Evolutionary conservation across 2,888 invertebrate genomes (phyloP).

Genomic region (Portevinia maculata): DNA sequence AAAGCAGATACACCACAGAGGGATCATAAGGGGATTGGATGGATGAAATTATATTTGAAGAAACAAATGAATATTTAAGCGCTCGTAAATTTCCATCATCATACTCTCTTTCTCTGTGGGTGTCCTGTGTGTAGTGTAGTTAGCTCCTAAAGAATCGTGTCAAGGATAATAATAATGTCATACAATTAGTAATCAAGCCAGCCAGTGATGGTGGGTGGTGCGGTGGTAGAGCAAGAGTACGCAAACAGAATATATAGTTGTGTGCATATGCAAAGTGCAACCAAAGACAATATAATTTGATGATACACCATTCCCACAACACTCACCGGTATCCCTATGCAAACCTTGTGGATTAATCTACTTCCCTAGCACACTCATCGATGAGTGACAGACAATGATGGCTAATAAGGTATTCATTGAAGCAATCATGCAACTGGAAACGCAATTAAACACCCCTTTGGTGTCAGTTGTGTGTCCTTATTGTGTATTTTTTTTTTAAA

Average conservation of each 20-base stretch:
- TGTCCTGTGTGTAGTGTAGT: background rate
- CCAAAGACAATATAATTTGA: constrained; percentile 67
- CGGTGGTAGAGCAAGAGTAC: background rate
- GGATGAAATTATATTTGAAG: constrained; percentile 49
- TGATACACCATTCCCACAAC: constrained; percentile 26
- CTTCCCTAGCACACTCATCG: constrained; percentile 24
- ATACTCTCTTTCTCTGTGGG: background rate
- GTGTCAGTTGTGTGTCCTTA: constrained; percentile 44
- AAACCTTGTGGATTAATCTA: constrained; percentile 29
- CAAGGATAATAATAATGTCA: constrained; percentile 71
- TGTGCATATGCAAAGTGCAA: constrained; percentile 17
- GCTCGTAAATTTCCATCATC: constrained; percentile 47
- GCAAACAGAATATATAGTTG: background rate
- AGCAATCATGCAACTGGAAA: constrained; percentile 69
- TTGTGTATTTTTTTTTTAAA: constrained; percentile 10
- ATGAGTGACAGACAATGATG: constrained; percentile 63
- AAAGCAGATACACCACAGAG: background rate
- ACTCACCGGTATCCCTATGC: background rate
- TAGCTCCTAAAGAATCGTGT: constrained; percentile 50
- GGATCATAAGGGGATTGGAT: background rate
- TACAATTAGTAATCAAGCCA: constrained; percentile 63
- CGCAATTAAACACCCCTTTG: constrained; percentile 65
- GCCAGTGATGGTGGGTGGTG: constrained; percentile 1
- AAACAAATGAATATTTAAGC: constrained; percentile 52
- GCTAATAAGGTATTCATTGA: constrained; percentile 74